Evolutionary conservation across 64 coral and sea anemone species (phyloP), one percentile per base, ranked within the genome.

Genomic region (Actinia equina): DNA sequence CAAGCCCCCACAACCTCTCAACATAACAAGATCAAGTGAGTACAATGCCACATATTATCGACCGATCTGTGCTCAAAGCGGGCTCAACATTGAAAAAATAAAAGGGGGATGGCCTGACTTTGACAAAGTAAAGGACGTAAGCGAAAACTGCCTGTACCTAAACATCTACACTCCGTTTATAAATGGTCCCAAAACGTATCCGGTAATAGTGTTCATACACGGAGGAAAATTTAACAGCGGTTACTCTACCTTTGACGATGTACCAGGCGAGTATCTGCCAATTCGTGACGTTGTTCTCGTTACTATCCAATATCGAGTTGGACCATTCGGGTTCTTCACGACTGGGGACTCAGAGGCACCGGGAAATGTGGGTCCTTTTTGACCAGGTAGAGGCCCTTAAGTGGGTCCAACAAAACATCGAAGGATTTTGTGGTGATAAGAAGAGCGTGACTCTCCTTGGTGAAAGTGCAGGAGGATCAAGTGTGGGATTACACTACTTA

Each of bases 81-180:
- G 3, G 2, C 79, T 62, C 52, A 89, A 93, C 82, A 59, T 77
- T 17, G 17, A 16, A 12, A 43, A 54, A 26, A 89, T 89, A 17
- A 86, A 52, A 16, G 79, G 77, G 7, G 84, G 88, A 54, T 93
- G 94, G 94, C 83, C 84, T 6, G 80, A 85, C 26, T 93, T 95
- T 82, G 77, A 86, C 44, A 27, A 2, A 1, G 17, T 30, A 20
- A 90, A 93, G 27, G 86, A 90, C 53, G 84, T 95, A 9, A 84
- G 84, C 54, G 94, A 95, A 25, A 91, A 95, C 23, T 95, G 94
- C 85, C 88, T 95, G n/a, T 93, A 89, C 82, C 58, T 95, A 30
- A 95, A 95, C 43, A 93, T 95, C 45, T 92, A 90, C 78, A 89
- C 86, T 14, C 94, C 94, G 43, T 59, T 45, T 19, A 79, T 61